Conservation (phyloP, 2,113 vertebrate genomes). For the Lathamus discolor region DNA sequence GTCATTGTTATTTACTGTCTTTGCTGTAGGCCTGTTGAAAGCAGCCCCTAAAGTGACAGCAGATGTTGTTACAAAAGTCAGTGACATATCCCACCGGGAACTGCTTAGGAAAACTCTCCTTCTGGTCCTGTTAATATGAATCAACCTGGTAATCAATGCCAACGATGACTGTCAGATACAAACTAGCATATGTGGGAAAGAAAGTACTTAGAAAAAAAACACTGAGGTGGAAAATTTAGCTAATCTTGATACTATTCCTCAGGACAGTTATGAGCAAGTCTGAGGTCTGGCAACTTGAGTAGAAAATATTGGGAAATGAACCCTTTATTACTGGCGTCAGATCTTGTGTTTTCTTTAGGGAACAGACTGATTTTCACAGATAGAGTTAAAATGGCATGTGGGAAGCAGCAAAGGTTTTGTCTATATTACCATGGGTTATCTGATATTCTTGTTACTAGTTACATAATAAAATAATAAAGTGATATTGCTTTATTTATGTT, state of each 20-base stretch:
- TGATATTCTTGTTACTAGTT: neutral
- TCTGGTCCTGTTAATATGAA: slow-evolving; percentile 43
- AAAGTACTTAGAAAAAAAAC: neutral
- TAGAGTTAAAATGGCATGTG: neutral
- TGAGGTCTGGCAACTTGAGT: neutral
- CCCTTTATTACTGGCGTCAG: neutral
- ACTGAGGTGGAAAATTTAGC: neutral
- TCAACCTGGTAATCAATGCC: slow-evolving; percentile 45
- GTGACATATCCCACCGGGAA: slow-evolving; percentile 4
- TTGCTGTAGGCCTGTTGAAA: neutral
- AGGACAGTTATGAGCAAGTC: neutral
- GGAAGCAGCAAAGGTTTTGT: neutral
- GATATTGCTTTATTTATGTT: neutral
- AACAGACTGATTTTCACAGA: neutral
- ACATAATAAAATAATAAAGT: neutral
- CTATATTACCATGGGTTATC: neutral
- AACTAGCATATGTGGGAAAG: neutral
- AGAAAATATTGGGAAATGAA: slow-evolving; percentile 1
- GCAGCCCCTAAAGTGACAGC: neutral
- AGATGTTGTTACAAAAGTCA: neutral
- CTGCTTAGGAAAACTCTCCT: neutral
- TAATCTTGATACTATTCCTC: neutral
- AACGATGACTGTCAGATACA: slow-evolving; percentile 13
- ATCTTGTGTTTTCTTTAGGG: neutral
- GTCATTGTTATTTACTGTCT: neutral